Evolutionary conservation across 2,797 vertebrate genomes (phyloP).

Genomic region (Fratercula arctica): DNA sequence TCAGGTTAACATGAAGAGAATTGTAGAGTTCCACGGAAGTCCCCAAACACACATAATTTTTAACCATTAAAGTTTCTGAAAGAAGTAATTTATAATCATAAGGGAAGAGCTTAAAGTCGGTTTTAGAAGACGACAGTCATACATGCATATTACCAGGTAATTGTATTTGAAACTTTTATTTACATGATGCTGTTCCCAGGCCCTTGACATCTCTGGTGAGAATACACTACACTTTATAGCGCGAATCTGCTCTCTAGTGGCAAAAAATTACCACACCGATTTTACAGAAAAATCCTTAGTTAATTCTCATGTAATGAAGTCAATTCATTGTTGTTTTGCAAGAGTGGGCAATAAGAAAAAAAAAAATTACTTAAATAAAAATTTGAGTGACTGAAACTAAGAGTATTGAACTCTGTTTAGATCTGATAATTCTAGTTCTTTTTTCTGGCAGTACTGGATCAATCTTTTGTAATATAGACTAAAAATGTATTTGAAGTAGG

Average conservation of each 20-base stretch:
- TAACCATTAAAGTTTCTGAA: background rate
- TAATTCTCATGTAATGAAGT: background rate
- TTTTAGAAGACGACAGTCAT: background rate
- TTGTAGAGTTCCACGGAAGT: background rate
- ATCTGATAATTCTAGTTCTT: background rate
- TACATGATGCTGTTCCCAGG: background rate
- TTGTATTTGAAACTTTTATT: background rate
- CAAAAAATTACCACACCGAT: background rate
- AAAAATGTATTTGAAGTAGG: background rate
- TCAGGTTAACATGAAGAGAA: background rate
- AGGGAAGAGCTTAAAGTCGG: background rate
- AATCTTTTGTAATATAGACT: background rate
- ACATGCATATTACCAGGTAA: background rate
- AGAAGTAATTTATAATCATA: background rate
- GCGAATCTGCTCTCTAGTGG: conserved; percentile 55
- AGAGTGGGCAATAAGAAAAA: background rate
- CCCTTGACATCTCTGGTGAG: background rate
- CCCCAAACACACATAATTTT: background rate
- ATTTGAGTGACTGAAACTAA: background rate
- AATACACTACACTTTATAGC: background rate
- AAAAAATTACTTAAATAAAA: background rate
- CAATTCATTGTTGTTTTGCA: background rate
- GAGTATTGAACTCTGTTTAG: background rate
- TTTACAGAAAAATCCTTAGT: background rate
- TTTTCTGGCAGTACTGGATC: background rate